Percentiles rank a stretch among this genome's conserved stretches.
Evolutionary conservation across 1,140 invertebrate species (phyloP).

Genomic region (Drosophila leontia): DNA sequence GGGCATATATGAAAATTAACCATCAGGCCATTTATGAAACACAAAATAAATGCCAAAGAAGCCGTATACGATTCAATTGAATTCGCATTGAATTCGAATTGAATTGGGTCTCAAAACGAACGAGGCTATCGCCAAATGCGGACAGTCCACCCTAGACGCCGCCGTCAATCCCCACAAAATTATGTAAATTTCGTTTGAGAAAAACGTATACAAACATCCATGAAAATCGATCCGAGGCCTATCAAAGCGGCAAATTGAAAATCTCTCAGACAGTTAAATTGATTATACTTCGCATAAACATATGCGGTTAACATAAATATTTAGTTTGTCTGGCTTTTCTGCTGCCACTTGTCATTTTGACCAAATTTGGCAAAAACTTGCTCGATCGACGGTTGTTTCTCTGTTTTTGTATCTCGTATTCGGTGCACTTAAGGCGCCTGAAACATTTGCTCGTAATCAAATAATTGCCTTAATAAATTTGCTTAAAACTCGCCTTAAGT

Average conservation of each 20-base stretch:
- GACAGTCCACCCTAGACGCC: constrained; percentile 34
- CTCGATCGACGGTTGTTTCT: constrained; percentile 6
- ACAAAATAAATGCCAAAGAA: constrained; percentile 66
- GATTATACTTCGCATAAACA: constrained; percentile 64
- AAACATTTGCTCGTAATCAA: constrained; percentile 64
- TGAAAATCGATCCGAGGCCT: constrained; percentile 50
- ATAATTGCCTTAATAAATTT: constrained; percentile 79
- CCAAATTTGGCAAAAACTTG: constrained; percentile 66
- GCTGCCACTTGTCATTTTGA: constrained; percentile 60
- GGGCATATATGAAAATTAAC: constrained; percentile 71
- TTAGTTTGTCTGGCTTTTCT: constrained; percentile 25
- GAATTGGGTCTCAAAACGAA: constrained; percentile 66
- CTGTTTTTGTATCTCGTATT: constrained; percentile 17
- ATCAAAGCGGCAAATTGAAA: constrained; percentile 62
- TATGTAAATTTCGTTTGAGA: constrained; percentile 66
- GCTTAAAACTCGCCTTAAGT: constrained; percentile 59
- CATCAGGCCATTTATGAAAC: constrained; percentile 79
- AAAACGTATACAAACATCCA: constrained; percentile 10
- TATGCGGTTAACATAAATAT: constrained; percentile 35
- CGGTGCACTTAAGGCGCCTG: constrained; percentile 20
- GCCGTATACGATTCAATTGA: constrained; percentile 59
- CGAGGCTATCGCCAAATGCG: constrained; percentile 73
- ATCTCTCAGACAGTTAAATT: constrained; percentile 74
- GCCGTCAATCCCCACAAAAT: constrained; percentile 64
- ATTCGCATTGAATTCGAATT: constrained; percentile 73